Evolutionary conservation across 2,113 vertebrate species (phyloP).

Genomic region (Crotalus helleri): DNA sequence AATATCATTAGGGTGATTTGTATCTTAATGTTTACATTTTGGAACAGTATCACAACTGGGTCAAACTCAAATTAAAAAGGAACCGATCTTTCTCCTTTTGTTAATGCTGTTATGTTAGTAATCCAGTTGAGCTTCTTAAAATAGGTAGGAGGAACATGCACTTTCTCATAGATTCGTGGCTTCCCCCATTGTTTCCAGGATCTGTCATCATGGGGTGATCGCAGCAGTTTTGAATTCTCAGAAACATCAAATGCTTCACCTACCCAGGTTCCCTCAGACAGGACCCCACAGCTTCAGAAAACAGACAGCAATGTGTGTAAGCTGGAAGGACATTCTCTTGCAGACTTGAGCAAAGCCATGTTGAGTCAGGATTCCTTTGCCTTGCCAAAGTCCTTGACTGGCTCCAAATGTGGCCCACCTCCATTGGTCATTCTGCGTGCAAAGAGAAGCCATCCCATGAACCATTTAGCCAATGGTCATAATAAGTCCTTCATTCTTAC

Average conservation of each 20-base stretch:
- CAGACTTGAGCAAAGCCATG: slow-evolving; percentile 67
- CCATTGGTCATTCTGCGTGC: slow-evolving; percentile 74
- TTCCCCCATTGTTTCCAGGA: slow-evolving; percentile 84
- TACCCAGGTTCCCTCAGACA: slow-evolving; percentile 73
- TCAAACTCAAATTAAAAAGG: slow-evolving; percentile 26
- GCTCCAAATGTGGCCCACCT: slow-evolving; percentile 66
- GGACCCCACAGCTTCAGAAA: slow-evolving; percentile 66
- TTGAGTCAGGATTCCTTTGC: slow-evolving; percentile 66
- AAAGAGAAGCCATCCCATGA: slow-evolving; percentile 66
- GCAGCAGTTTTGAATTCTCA: slow-evolving; percentile 77
- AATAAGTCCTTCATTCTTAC: slow-evolving; percentile 69
- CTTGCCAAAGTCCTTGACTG: slow-evolving; percentile 66
- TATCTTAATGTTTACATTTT: neutral
- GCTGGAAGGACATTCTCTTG: slow-evolving; percentile 63
- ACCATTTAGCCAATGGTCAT: slow-evolving; percentile 69
- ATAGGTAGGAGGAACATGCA: slow-evolving; percentile 64
- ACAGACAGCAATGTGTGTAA: slow-evolving; percentile 66
- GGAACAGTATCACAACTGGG: slow-evolving; percentile 4
- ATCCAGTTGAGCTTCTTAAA: slow-evolving; percentile 3
- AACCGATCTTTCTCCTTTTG: slow-evolving; percentile 21
- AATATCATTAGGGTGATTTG: slow-evolving; percentile 20
- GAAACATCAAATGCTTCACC: slow-evolving; percentile 73
- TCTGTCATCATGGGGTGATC: slow-evolving; percentile 81
- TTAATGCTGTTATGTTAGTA: slow-evolving; percentile 33
- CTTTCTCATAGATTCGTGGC: slow-evolving; percentile 76